Conservation (phyloP, 2,888 invertebrate species). For the Stramonita haemastoma region DNA sequence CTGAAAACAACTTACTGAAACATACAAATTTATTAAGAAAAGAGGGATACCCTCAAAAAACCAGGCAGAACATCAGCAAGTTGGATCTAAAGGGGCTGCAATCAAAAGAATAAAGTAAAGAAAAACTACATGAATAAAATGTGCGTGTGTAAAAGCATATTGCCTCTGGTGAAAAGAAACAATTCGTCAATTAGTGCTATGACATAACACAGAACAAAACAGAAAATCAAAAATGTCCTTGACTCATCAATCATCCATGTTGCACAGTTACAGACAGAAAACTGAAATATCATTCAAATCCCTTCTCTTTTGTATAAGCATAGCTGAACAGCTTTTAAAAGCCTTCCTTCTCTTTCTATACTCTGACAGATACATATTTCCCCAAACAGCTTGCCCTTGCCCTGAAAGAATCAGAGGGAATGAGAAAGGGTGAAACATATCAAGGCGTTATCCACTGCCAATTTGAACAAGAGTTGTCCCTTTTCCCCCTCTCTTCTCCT, state of each 20-base stretch:
- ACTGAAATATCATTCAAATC: conserved; percentile 19
- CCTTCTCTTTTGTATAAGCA: conserved; percentile 32
- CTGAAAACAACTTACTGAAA: no score
- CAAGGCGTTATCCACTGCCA: conserved; percentile 38
- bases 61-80: neutral
- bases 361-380: conserved; percentile 27
- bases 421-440: conserved; percentile 32
- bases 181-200: neutral
- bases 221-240: no score
- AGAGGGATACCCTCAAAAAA: neutral
- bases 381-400: conserved; percentile 33
- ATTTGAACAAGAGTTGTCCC: conserved; percentile 5
- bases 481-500: neutral
- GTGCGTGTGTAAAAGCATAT: conserved; percentile 16
- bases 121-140: neutral
- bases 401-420: conserved; percentile 36
- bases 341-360: neutral
- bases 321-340: conserved; percentile 35
- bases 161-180: conserved; percentile 6
- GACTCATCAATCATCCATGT: no score
- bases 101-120: no score
- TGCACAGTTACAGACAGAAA: neutral
- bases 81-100: neutral
- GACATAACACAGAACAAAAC: neutral
- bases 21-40: no score